These are phyloP conservation scores for Paramacrobiotus metropolitanus DNA, from an alignment of 1,140 invertebrate genomes.

Conservation along the genomic window DNA sequence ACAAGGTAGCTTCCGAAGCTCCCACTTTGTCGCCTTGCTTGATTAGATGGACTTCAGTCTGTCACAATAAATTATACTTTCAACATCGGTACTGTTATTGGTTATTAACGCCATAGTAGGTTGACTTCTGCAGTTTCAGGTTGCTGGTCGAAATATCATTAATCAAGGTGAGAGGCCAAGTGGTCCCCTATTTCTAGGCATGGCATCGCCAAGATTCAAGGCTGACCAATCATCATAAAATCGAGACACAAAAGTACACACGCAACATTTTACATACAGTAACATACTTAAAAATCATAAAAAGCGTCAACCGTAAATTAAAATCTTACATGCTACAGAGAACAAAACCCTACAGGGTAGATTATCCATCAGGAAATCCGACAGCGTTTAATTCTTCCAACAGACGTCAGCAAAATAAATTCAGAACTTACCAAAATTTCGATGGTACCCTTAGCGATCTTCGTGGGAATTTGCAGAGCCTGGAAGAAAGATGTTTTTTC, in stretches of 20 bases:
- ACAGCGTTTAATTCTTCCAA: neutral
- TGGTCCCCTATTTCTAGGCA: neutral
- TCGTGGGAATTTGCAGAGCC: constrained; percentile 30
- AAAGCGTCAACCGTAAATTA: no score
- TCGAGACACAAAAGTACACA: no score
- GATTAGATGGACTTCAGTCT: constrained; percentile 29
- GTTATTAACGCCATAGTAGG: no score
- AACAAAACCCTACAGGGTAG: no score
- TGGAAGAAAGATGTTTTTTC: constrained; percentile 36
- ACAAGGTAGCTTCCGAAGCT: constrained; percentile 27
- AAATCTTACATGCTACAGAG: no score
- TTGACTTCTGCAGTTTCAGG: neutral
- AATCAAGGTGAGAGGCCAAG: neutral
- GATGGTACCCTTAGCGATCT: constrained; percentile 32
- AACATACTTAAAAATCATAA: no score
- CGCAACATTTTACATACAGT: no score
- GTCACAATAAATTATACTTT: constrained; percentile 5
- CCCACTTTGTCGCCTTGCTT: constrained; percentile 29
- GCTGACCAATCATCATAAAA: neutral
- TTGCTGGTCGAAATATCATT: neutral
- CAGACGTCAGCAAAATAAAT: constrained; percentile 6
- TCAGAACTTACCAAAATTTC: constrained; percentile 26
- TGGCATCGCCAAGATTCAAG: neutral
- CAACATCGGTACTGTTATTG: no score
- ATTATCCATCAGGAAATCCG: no score